phyloP scores from a whole-genome alignment of 53 echinoderm and acorn worm species.

The Echinometra lucunter region DNA sequence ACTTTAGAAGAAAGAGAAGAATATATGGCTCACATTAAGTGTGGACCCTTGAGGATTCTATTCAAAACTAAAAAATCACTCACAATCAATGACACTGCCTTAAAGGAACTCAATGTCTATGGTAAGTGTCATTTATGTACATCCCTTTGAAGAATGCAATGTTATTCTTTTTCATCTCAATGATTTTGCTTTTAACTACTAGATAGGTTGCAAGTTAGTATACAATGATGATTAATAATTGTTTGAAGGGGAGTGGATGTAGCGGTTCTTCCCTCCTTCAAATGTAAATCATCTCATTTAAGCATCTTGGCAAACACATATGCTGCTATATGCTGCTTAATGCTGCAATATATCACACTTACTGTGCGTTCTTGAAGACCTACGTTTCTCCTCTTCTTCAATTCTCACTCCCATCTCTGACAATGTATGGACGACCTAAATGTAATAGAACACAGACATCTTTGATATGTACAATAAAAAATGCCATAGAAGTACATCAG shows the following conservation, averaged over 20 bases:
- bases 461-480: no score
- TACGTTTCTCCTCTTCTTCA: constrained; percentile 1
- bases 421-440: constrained; percentile 66
- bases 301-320: background rate
- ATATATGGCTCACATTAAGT: no score
- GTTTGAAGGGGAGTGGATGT: background rate
- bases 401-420: constrained; percentile 63
- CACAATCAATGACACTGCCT: background rate
- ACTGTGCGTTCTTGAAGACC: constrained; percentile 46
- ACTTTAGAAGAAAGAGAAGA: no score
- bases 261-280: background rate
- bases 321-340: no score
- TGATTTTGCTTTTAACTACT: background rate
- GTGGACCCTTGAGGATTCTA: no score
- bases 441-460: background rate
- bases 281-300: background rate
- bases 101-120: background rate
- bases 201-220: background rate
- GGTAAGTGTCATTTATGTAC: no score
- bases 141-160: no score
- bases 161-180: no score
- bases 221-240: background rate
- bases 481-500: no score
- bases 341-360: background rate
- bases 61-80: no score